phyloP scores from a whole-genome alignment of 1,140 invertebrate species.

The Camponotus floridanus region DNA sequence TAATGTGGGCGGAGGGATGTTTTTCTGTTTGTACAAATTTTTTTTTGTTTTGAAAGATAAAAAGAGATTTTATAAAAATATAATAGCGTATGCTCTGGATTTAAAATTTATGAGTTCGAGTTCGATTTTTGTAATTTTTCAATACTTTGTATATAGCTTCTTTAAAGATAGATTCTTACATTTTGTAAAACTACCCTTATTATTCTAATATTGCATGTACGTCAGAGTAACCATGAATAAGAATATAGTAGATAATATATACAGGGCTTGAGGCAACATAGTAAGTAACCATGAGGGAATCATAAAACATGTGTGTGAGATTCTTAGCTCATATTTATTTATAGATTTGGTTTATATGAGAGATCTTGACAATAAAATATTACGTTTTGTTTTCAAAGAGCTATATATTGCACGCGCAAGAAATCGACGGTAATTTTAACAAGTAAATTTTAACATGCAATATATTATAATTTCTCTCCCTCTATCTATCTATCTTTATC shows the following conservation, averaged over 20 bases:
- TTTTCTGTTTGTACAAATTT: neutral
- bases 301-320: neutral
- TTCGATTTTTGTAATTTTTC: neutral
- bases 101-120: neutral
- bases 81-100: neutral
- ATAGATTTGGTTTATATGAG: neutral
- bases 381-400: neutral
- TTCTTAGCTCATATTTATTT: conserved; percentile 38
- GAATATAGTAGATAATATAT: neutral
- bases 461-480: neutral
- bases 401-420: neutral
- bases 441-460: neutral
- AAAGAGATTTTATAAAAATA: neutral
- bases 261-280: neutral
- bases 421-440: neutral
- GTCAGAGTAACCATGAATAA: no score
- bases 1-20: neutral
- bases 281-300: neutral
- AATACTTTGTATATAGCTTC: no score
- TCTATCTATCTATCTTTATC: no score
- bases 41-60: neutral
- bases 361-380: neutral
- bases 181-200: neutral
- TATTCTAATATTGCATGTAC: no score
- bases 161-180: neutral